A percentile compares a stretch with the other conserved stretches of the same genome.
Conservation (phyloP, 2,797 vertebrate genomes). For the Myotis findleyi region DNA sequence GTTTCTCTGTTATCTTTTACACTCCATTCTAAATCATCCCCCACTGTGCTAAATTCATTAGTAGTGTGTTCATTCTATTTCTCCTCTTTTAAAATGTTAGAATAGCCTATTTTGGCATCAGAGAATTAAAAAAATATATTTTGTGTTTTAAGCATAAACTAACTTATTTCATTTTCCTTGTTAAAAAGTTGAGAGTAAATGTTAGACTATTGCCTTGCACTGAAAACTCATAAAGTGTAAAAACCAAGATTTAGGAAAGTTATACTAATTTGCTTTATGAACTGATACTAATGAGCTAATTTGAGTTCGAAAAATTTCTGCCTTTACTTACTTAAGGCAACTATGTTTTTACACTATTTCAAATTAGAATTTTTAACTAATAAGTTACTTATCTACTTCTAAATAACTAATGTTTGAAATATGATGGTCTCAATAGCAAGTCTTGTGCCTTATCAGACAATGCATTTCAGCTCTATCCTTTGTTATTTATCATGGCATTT, state of each 20-base stretch:
- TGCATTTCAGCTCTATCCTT: slow-evolving; percentile 22
- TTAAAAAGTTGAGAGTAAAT: not conserved
- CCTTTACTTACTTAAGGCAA: slow-evolving; percentile 12
- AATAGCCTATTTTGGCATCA: slow-evolving; percentile 21
- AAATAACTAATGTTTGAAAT: slow-evolving; percentile 41
- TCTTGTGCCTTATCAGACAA: not conserved
- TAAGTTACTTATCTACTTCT: slow-evolving; percentile 3
- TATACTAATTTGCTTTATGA: slow-evolving; percentile 11
- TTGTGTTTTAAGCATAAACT: slow-evolving; percentile 1
- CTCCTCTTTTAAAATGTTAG: not conserved
- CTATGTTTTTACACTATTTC: not conserved
- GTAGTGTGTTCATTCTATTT: not conserved
- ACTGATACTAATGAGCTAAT: not conserved
- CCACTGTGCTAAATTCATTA: not conserved
- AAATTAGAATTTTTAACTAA: slow-evolving; percentile 10
- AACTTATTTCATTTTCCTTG: slow-evolving; percentile 1
- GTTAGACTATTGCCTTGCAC: not conserved
- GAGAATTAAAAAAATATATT: not conserved
- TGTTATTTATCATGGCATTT: slow-evolving; percentile 69
- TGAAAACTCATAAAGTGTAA: not conserved
- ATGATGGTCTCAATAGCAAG: not conserved
- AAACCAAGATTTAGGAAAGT: not conserved
- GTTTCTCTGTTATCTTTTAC: not conserved
- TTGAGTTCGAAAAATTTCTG: slow-evolving; percentile 21
- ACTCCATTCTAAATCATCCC: not conserved